Percentiles rank a stretch among this genome's conserved stretches.
phyloP scores from a whole-genome alignment of 2,888 invertebrate species.

The Caenorhabditis parvicauda region DNA sequence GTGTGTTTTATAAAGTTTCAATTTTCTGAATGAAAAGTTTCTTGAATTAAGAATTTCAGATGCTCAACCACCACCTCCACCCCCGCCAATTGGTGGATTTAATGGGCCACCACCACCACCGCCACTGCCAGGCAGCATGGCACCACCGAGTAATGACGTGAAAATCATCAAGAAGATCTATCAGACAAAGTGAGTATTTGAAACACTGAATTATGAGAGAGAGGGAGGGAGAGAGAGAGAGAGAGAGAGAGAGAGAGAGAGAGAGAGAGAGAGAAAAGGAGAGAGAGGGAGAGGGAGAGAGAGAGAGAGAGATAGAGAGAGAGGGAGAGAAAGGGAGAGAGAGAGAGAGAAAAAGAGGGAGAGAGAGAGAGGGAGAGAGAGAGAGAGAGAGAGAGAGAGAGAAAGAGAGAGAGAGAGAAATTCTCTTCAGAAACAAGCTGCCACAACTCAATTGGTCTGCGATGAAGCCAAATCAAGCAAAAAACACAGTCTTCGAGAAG shows the following conservation, averaged over 20 bases:
- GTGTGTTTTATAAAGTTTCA: no score
- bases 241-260: no score
- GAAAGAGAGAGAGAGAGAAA: no score
- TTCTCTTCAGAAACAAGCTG: constrained; percentile 67
- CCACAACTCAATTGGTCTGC: constrained; percentile 98
- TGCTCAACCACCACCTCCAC: constrained; percentile 37
- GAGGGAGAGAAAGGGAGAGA: not conserved
- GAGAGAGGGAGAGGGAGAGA: no score
- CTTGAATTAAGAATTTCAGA: no score
- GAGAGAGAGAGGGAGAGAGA: no score
- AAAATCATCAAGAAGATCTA: constrained; percentile 97
- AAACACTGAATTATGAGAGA: not conserved
- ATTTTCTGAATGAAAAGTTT: not conserved
- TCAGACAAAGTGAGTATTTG: constrained; percentile 74
- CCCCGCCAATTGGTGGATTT: constrained; percentile 16
- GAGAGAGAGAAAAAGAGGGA: no score
- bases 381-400: no score
- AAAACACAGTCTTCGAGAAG: constrained; percentile 97
- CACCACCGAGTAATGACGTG: constrained; percentile 66
- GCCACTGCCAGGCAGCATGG: constrained; percentile 49
- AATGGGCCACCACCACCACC: constrained; percentile 63
- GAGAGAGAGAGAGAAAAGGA: no score
- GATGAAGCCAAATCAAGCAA: constrained; percentile 92
- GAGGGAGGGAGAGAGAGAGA: no score
- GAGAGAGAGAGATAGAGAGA: no score